Conservation (phyloP, 2,888 invertebrate species). For the Drosophila mulleri region DNA sequence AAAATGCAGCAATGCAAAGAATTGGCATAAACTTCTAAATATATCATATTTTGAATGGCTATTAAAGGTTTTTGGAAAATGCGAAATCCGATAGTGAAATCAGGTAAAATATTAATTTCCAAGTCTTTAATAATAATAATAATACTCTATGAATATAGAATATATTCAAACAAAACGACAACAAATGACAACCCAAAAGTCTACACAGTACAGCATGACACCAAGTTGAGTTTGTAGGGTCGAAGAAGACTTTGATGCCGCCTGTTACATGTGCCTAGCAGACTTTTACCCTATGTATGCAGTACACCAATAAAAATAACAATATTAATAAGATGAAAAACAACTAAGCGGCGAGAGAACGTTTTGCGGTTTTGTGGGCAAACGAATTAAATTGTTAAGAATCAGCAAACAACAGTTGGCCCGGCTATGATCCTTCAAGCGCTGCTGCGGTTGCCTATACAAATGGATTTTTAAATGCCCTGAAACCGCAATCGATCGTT, state of each 20-base stretch:
- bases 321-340: constrained; percentile 8
- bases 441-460: constrained; percentile 39
- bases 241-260: background rate
- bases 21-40: too few species aligned
- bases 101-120: too few species aligned
- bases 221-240: background rate
- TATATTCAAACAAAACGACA: too few species aligned
- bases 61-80: too few species aligned
- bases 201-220: background rate
- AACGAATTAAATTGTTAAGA: constrained; percentile 25
- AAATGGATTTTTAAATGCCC: constrained; percentile 74
- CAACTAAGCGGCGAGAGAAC: constrained; percentile 40
- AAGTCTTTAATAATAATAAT: too few species aligned
- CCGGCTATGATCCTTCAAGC: constrained; percentile 28
- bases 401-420: constrained; percentile 47
- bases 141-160: too few species aligned
- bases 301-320: background rate
- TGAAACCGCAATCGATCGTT: constrained; percentile 43
- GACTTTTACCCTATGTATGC: background rate
- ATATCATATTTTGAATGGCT: too few species aligned
- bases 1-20: too few species aligned
- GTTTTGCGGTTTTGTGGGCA: constrained; percentile 45
- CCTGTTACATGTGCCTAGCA: background rate
- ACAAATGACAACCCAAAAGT: too few species aligned
- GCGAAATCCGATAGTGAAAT: too few species aligned